Evolutionary conservation across 2,113 vertebrate species (phyloP).

Genomic region (Lethenteron reissneri): DNA sequence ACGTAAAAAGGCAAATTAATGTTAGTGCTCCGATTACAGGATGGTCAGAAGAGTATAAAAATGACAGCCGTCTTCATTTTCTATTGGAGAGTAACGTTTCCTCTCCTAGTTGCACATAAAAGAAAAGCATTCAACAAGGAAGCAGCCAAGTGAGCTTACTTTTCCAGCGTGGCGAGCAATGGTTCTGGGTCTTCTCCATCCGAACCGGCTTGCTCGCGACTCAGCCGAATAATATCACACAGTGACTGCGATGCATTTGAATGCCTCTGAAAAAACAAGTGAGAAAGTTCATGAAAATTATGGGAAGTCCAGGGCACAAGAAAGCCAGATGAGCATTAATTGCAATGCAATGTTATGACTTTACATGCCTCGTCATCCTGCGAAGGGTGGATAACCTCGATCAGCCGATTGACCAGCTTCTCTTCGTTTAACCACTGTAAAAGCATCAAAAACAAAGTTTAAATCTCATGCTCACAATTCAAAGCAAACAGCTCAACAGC

Average conservation of each 20-base stretch:
- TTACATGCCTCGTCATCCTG: constrained; percentile 92
- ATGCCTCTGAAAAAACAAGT: constrained; percentile 37
- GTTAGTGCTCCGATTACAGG: too few relatives aligned
- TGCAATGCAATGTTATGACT: too few relatives aligned
- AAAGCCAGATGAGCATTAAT: too few relatives aligned
- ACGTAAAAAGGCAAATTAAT: too few relatives aligned
- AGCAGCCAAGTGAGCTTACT: constrained; percentile 29
- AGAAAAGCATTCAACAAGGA: too few relatives aligned
- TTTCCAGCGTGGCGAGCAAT: constrained; percentile 78
- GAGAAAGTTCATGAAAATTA: too few relatives aligned
- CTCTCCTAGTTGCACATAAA: too few relatives aligned
- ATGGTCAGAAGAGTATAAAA: too few relatives aligned
- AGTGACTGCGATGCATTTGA: constrained; percentile 94
- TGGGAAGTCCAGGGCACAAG: too few relatives aligned
- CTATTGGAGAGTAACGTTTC: not conserved
- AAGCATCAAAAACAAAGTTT: constrained; percentile 9
- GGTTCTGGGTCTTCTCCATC: constrained; percentile 75
- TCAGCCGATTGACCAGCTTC: constrained; percentile 77
- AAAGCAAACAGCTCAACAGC: not conserved
- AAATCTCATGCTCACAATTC: not conserved
- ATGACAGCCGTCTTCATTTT: too few relatives aligned
- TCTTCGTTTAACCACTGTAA: constrained; percentile 88
- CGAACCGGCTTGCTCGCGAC: constrained; percentile 96
- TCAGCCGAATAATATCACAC: constrained; percentile 93
- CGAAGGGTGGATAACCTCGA: constrained; percentile 77